Conservation (phyloP, 2,113 vertebrate genomes). For the Corythoichthys intestinalis region DNA sequence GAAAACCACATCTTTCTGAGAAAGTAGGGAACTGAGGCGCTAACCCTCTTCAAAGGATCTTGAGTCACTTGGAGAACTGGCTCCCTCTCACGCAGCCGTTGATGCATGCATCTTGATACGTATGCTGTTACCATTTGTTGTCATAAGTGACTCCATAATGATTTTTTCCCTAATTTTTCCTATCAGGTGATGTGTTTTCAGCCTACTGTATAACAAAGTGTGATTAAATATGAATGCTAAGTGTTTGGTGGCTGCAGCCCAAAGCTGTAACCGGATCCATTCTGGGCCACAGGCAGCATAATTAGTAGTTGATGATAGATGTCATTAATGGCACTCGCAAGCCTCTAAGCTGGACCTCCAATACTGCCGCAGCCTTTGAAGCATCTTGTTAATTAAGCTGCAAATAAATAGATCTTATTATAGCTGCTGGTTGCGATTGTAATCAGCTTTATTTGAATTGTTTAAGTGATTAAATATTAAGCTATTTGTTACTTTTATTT, state of each 20-base stretch:
- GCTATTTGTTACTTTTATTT: slow-evolving; percentile 48
- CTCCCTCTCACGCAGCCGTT: slow-evolving; percentile 15
- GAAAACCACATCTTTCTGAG: slow-evolving; percentile 60
- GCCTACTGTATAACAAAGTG: slow-evolving; percentile 67
- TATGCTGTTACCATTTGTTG: slow-evolving; percentile 31
- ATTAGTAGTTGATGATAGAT: slow-evolving; percentile 77
- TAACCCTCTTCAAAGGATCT: slow-evolving; percentile 55
- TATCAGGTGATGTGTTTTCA: neutral
- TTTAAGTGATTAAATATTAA: slow-evolving; percentile 53
- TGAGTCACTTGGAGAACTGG: slow-evolving; percentile 49
- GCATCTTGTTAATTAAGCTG: slow-evolving; percentile 61
- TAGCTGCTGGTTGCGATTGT: slow-evolving; percentile 28
- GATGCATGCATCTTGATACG: neutral
- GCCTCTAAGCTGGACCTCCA: slow-evolving; percentile 49
- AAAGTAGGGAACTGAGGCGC: slow-evolving; percentile 47
- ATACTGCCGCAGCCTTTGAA: slow-evolving; percentile 42
- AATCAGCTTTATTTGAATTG: slow-evolving; percentile 39
- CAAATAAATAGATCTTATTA: slow-evolving; percentile 52
- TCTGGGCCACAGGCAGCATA: slow-evolving; percentile 62
- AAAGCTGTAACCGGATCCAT: slow-evolving; percentile 72
- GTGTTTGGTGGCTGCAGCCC: slow-evolving; percentile 75
- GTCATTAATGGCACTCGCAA: slow-evolving; percentile 55
- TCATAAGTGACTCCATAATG: slow-evolving; percentile 23
- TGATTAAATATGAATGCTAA: slow-evolving; percentile 80
- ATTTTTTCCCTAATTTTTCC: neutral